phyloP scores from a whole-genome alignment of 2,797 vertebrate genomes.

The Leptoclinus maculatus region DNA sequence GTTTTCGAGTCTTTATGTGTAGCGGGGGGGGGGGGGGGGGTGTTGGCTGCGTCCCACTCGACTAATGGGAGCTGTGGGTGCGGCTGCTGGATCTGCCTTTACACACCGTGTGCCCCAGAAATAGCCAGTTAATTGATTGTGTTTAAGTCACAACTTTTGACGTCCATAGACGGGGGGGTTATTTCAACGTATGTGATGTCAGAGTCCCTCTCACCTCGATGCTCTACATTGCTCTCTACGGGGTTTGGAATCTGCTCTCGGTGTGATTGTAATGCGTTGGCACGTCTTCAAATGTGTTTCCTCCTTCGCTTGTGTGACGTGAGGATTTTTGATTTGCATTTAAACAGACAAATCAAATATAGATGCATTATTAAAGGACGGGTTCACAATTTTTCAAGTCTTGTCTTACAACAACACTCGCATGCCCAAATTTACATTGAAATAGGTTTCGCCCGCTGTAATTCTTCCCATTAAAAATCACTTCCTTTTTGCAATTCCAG shows the following conservation, averaged over 20 bases:
- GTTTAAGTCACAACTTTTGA: conserved; percentile 36
- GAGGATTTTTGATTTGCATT: neutral
- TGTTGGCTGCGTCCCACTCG: conserved; percentile 29
- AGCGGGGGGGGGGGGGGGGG: too few species aligned
- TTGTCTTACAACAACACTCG: neutral
- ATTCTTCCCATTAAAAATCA: neutral
- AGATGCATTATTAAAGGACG: neutral
- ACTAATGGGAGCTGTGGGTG: conserved; percentile 55
- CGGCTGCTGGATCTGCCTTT: conserved; percentile 29
- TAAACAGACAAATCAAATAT: neutral
- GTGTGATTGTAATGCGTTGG: conserved; percentile 20
- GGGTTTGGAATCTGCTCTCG: neutral
- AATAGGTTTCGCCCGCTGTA: neutral
- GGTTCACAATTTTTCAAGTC: neutral
- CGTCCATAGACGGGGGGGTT: conserved; percentile 34
- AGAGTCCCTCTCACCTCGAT: neutral
- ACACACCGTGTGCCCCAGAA: conserved; percentile 23
- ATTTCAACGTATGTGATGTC: conserved; percentile 4
- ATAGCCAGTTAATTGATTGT: conserved; percentile 40
- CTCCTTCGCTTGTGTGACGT: neutral
- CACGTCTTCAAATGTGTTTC: conserved; percentile 1
- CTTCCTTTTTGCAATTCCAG: neutral
- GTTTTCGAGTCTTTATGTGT: conserved; percentile 34
- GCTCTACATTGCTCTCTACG: conserved; percentile 28
- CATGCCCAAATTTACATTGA: neutral